Base-by-base conservation (phyloP, 2,797 vertebrate species). In the Enteromius thamalakanensis region DNA sequence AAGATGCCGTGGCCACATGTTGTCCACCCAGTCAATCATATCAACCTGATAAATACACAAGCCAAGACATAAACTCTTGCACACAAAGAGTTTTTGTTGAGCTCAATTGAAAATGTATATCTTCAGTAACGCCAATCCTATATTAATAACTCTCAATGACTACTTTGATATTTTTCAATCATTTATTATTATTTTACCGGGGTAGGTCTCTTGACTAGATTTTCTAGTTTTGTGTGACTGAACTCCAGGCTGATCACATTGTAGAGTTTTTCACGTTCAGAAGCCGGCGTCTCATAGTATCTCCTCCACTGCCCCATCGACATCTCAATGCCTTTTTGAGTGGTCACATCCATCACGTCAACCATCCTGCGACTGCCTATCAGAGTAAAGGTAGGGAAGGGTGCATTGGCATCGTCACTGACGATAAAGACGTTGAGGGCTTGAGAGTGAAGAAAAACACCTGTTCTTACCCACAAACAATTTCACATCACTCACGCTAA, bases 231-330 rank as follows among this genome's bases (percentile, higher is more conserved):
- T 26, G 98, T 99, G 91, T 99, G 98, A 90, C 98, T 99, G 88
- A 99, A 99, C 92, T 99, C 98, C 68, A 99, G 92, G 90, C 98
- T 99, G 93, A 99, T 99, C 79, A 99, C 98, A 1, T 99, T 99
- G 91, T 99, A 99, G 17, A 99, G 96, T 67, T 98, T 99, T 84
- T 98, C 97, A 79, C 98, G 91, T 86, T 99, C 96, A 0, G 96
- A 96, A 62, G 97, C 94, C 0, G 97, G 98, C 0, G 97, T 99
- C 83, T 99, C 97, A 0, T 98, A 99, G 92, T 99, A 99, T 49
- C 97, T 95, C 14, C 97, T 94, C 98, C 98, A 99, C 91, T 98
- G 98, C 0, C 96, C 95, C 98, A 99, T 99, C 17, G 98, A 99
- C 98, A 99, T 99, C 92, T 99, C 98, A 0, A 99, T 99, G 79